Evolutionary conservation across 2,888 invertebrate species (phyloP), one percentile per base, ranked within the genome.

Genomic region (Allygus modestus): DNA sequence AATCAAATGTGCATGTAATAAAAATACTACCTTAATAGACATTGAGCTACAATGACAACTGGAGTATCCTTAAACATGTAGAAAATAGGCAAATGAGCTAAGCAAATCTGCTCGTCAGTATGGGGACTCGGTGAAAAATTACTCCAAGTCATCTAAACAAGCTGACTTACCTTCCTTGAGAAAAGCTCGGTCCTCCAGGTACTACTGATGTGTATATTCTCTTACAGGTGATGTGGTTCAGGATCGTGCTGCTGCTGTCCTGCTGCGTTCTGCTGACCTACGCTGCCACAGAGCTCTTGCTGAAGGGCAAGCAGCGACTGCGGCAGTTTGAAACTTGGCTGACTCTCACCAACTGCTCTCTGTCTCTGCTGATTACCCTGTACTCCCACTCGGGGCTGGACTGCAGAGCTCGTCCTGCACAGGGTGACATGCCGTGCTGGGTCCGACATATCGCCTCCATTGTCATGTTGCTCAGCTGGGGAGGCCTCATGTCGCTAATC

Each of bases 401-500:
- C 12, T 20, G 26, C n/a, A 20, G n/a, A 43, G 73, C 37, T 41
- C n/a, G 31, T 37, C 23, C n/a, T 9, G 41, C 26, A 9, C 0
- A 4, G 51, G 4, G 65, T 26, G 71, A 71, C 15, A 82, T 71
- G 69, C 82, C 82, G 0, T 51, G 17, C 51, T 82, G 82, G 82
- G 54, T 82, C 37, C 65, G 84, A n/a, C 92, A 92, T 85, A 90
- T 93, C 0, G 92, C 93, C 0, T 92, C 93, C 0, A 85, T 92
- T 9, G 92, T 93, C 0, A 87, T 93, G 31, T 90, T 93, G 7
- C 88, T 93, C 0, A 90, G 92, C 0, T 93, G 93, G 93, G 87
- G 92, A 17, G 92, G 93, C 86, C 90, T 93, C 87, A 92, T 93
- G 91, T 92, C 93, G 84, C 88, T 93, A 0, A 88, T 93, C 0